Conservation (phyloP, 2,888 invertebrate species). For the Idaea aversata region DNA sequence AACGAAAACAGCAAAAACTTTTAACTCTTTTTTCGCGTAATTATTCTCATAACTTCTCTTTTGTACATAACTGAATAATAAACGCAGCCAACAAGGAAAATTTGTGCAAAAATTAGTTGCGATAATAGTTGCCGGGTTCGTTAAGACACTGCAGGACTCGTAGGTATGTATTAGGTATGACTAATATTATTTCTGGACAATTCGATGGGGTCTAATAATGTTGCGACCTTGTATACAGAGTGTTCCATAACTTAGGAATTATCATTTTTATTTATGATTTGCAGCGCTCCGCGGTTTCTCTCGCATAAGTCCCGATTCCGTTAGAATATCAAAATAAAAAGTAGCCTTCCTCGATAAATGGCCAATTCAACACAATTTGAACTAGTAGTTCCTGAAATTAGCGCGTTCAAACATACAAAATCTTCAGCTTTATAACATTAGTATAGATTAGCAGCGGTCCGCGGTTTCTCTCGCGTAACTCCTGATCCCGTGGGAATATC, state of each 20-base stretch:
- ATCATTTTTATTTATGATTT: too few relatives aligned
- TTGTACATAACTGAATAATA: constrained; percentile 1
- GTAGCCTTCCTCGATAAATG: too few relatives aligned
- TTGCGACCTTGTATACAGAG: constrained; percentile 34
- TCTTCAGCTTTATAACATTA: too few relatives aligned
- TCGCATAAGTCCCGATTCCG: too few relatives aligned
- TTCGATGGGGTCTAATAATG: constrained; percentile 54
- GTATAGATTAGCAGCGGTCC: too few relatives aligned
- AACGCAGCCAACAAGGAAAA: constrained; percentile 1
- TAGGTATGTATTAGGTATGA: constrained; percentile 29
- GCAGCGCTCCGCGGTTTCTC: too few relatives aligned
- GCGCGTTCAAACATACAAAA: too few relatives aligned
- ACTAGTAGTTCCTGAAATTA: too few relatives aligned
- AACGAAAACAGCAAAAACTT: neutral
- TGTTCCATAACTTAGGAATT: constrained; percentile 13
- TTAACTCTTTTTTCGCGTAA: neutral
- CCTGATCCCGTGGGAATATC: too few relatives aligned
- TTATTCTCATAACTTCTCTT: constrained; percentile 1
- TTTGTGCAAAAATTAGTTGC: neutral
- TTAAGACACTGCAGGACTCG: neutral
- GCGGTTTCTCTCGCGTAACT: too few relatives aligned
- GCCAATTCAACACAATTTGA: too few relatives aligned
- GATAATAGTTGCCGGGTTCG: neutral
- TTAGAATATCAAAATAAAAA: too few relatives aligned
- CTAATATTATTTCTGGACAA: constrained; percentile 50